Evolutionary conservation across 2,113 vertebrate species (phyloP), one percentile per base, ranked within the genome.

Genomic region (Larimichthys crocea): DNA sequence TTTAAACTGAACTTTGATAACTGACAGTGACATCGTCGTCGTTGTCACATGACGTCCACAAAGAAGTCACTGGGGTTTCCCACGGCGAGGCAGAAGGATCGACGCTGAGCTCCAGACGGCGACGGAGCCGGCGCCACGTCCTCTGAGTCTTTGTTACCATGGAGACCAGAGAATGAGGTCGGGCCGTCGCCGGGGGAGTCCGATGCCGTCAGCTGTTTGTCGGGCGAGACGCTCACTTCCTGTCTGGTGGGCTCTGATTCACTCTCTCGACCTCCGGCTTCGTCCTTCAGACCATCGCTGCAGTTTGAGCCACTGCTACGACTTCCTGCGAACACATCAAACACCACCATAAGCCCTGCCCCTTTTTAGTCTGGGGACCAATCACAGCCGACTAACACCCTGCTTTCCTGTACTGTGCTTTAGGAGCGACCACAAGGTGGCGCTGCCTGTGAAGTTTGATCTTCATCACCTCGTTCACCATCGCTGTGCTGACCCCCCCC

Each of bases 11-110:
- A 35, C 31, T 35, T 35, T 5, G 31, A 35, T 35, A 35, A 35
- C 31, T 35, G 31, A 35, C 31, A 35, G 31, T 49, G 55, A 77
- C 60, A 52, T 85, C 60, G 14, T 44, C 35, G 10, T 16, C 5
- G 26, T 35, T 59, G 64, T 92, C 87, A 82, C 89, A 90, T 92
- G 79, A 99, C 97, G 91, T 99, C 97, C 91, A 99, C 97, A 91
- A 99, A 99, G 94, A 98, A 98, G 95, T 99, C 97, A 87, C 97
- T 95, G 93, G 97, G 97, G 95, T 99, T 98, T 87, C 97, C 98
- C 96, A 98, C 95, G 93, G 98, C 97, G 94, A 99, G 96, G 92
- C 96, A 95, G 96, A 99, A 98, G 85, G 98, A 98, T 95, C 98
- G 97, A 92, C 96, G 96, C 0, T 95, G 96, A 77, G 49, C 76